Evolutionary conservation across 2,797 vertebrate genomes (phyloP).

Genomic region (Mus spretus): DNA sequence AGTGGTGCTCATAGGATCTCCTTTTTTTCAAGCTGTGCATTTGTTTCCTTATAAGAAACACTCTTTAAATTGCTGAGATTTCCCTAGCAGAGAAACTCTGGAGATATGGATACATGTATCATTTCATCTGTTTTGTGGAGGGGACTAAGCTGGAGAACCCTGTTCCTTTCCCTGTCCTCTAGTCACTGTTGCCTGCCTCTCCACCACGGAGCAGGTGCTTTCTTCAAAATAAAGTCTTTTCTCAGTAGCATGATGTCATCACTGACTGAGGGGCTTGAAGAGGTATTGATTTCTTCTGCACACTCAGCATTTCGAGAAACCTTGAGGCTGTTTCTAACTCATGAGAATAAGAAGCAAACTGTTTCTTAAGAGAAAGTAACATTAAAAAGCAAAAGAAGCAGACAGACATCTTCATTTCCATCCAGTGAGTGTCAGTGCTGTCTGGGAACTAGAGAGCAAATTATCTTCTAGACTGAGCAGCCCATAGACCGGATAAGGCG

Average conservation of each 20-base stretch:
- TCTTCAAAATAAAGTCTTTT: constrained; percentile 56
- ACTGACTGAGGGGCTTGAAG: neutral
- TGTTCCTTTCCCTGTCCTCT: neutral
- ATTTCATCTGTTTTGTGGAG: constrained; percentile 18
- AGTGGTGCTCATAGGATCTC: constrained; percentile 13
- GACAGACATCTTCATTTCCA: neutral
- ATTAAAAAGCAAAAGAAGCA: constrained; percentile 50
- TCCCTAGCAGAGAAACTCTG: neutral
- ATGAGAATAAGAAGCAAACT: constrained; percentile 18
- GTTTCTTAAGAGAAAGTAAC: constrained; percentile 54
- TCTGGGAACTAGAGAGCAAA: neutral
- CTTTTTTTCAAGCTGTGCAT: neutral
- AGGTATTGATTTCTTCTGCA: neutral
- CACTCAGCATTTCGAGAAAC: constrained; percentile 60
- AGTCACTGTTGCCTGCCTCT: neutral
- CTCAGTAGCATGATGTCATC: neutral
- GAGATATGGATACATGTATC: neutral
- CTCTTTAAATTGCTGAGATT: neutral
- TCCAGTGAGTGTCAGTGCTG: neutral
- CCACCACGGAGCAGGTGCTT: neutral
- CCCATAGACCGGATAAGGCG: neutral
- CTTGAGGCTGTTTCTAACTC: neutral
- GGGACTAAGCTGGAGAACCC: constrained; percentile 23
- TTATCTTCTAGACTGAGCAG: neutral
- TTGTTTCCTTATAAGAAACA: neutral